Evolutionary conservation across 2,797 vertebrate species (phyloP).

Genomic region (Sebastes goodei): DNA sequence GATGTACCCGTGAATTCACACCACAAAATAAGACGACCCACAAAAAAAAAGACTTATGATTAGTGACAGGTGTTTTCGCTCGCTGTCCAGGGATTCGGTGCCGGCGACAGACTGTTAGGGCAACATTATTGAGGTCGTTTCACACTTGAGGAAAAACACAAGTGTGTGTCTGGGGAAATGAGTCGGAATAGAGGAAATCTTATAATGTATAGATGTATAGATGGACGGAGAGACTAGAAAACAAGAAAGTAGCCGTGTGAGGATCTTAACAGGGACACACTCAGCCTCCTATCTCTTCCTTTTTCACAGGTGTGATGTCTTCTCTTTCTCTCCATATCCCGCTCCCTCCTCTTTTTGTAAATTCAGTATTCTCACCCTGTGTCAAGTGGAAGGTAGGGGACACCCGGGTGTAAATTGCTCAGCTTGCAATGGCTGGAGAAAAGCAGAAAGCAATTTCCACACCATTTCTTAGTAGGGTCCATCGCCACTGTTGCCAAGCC

Average conservation of each 20-base stretch:
- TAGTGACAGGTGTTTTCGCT: constrained; percentile 53
- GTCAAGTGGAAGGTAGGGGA: constrained; percentile 71
- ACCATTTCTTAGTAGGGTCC: constrained; percentile 72
- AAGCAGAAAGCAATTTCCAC: constrained; percentile 80
- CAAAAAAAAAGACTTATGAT: constrained; percentile 37
- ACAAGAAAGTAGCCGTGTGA: neutral
- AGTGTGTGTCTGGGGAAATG: constrained; percentile 47
- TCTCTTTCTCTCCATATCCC: constrained; percentile 3
- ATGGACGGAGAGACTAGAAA: neutral
- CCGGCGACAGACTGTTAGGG: constrained; percentile 45
- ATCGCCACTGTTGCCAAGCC: constrained; percentile 48
- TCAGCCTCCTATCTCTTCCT: neutral
- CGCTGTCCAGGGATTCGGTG: constrained; percentile 33
- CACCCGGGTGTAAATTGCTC: constrained; percentile 77
- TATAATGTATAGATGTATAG: constrained; percentile 30
- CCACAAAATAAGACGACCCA: constrained; percentile 37
- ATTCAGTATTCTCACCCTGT: constrained; percentile 57
- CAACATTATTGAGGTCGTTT: constrained; percentile 52
- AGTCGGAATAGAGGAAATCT: constrained; percentile 16
- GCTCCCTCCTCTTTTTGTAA: constrained; percentile 45
- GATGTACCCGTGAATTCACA: constrained; percentile 42
- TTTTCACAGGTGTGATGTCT: constrained; percentile 11
- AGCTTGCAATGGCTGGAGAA: constrained; percentile 65
- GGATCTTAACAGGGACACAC: neutral
- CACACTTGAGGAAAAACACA: constrained; percentile 33